These are phyloP conservation scores for Aelia acuminata DNA, from an alignment of 2,888 invertebrate genomes.

Conservation along the genomic window DNA sequence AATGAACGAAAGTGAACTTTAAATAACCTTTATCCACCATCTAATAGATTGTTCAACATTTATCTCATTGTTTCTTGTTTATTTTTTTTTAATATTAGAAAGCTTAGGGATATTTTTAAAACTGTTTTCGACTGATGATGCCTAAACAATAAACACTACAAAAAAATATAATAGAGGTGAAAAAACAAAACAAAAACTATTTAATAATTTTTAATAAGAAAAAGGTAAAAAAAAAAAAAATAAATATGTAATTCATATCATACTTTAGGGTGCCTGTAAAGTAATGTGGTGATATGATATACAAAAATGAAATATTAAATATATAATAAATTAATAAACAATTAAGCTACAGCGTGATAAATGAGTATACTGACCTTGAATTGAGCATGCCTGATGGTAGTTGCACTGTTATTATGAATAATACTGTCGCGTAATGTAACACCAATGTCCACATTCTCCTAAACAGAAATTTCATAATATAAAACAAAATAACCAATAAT, in stretches of 20 bases:
- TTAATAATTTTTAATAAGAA: too few relatives aligned
- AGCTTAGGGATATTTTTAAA: too few relatives aligned
- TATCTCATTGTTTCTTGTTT: too few relatives aligned
- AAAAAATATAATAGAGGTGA: too few relatives aligned
- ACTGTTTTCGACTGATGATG: too few relatives aligned
- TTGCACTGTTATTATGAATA: conserved; percentile 62
- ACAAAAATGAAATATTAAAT: not conserved
- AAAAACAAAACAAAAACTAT: too few relatives aligned
- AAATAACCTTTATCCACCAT: too few relatives aligned
- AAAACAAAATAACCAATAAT: not conserved
- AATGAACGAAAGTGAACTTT: too few relatives aligned
- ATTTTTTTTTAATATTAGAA: too few relatives aligned
- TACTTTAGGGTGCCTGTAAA: not conserved
- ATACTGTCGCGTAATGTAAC: conserved; percentile 59
- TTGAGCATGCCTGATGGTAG: conserved; percentile 63
- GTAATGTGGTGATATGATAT: not conserved
- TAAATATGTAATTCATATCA: not conserved
- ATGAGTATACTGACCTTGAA: conserved; percentile 62
- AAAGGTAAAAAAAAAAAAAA: too few relatives aligned
- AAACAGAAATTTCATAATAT: conserved; percentile 7
- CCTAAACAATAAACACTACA: too few relatives aligned
- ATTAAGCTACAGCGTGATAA: not conserved
- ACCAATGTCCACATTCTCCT: conserved; percentile 59
- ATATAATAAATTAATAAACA: not conserved
- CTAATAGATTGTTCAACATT: too few relatives aligned